Evolutionary conservation across 1,140 invertebrate genomes (phyloP).

Genomic region (Diorhabda sublineata): DNA sequence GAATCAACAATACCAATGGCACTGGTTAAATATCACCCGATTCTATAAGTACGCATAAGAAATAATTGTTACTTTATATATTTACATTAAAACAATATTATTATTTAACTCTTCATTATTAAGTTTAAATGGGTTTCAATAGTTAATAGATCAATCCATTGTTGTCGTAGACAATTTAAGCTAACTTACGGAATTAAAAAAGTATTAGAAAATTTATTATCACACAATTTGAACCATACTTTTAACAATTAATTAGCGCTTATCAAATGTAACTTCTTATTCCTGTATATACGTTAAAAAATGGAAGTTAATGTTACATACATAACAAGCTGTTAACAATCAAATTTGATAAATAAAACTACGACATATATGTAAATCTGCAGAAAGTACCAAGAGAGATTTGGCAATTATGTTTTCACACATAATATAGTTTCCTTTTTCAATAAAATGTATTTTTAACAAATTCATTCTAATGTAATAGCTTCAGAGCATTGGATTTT

Average conservation of each 20-base stretch:
- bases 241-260: not conserved
- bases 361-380: no score
- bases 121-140: not conserved
- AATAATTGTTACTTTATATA: slow-evolving; percentile 40
- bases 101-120: not conserved
- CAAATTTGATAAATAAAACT: no score
- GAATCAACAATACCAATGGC: slow-evolving; percentile 50
- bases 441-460: no score
- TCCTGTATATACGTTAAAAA: no score
- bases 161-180: not conserved
- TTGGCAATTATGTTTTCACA: no score
- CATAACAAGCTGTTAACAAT: no score
- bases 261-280: no score
- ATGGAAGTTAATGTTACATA: no score
- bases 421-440: no score
- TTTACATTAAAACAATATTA: slow-evolving; percentile 34
- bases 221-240: slow-evolving; percentile 2
- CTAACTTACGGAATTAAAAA: not conserved
- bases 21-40: slow-evolving; percentile 51
- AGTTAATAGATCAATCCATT: slow-evolving; percentile 1
- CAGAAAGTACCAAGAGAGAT: no score
- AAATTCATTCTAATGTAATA: no score
- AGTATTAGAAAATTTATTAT: not conserved
- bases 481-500: no score
- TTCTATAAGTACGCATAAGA: slow-evolving; percentile 47